Conservation (phyloP, 2,113 vertebrate species). For the Diphyllodes magnificus region DNA sequence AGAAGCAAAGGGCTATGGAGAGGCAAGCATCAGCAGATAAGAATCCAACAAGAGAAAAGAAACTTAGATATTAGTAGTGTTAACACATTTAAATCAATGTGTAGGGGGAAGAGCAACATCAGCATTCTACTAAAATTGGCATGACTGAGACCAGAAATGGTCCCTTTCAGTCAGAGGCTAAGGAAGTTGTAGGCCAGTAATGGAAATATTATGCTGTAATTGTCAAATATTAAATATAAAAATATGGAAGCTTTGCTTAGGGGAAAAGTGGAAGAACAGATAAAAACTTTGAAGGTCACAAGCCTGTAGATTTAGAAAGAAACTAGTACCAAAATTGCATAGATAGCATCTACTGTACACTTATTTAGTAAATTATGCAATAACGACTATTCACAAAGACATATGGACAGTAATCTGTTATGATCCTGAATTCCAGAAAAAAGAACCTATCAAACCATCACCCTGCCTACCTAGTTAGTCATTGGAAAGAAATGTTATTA, state of each 20-base stretch:
- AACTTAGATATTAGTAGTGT: not conserved
- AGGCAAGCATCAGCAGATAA: not conserved
- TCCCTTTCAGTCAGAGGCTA: not conserved
- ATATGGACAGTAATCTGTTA: not conserved
- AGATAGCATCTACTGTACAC: not conserved
- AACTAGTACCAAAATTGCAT: not conserved
- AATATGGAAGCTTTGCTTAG: not conserved
- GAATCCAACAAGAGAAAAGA: not conserved
- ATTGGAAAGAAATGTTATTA: not conserved
- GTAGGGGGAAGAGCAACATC: not conserved
- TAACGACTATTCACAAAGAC: not conserved
- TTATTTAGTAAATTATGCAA: not conserved
- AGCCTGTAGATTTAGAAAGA: not conserved
- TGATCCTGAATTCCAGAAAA: not conserved
- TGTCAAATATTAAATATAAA: not conserved
- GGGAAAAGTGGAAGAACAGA: not conserved
- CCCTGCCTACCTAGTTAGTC: not conserved
- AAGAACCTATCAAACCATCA: not conserved
- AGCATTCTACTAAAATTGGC: not conserved
- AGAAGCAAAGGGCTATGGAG: not conserved
- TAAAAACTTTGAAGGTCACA: not conserved
- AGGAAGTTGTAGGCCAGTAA: not conserved
- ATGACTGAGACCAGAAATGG: not conserved
- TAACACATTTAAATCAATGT: not conserved
- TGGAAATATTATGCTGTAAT: not conserved